A percentile compares a stretch with the other conserved stretches of the same genome.
Conservation (phyloP, 2,113 vertebrate genomes). For the Copsychus sechellarum region DNA sequence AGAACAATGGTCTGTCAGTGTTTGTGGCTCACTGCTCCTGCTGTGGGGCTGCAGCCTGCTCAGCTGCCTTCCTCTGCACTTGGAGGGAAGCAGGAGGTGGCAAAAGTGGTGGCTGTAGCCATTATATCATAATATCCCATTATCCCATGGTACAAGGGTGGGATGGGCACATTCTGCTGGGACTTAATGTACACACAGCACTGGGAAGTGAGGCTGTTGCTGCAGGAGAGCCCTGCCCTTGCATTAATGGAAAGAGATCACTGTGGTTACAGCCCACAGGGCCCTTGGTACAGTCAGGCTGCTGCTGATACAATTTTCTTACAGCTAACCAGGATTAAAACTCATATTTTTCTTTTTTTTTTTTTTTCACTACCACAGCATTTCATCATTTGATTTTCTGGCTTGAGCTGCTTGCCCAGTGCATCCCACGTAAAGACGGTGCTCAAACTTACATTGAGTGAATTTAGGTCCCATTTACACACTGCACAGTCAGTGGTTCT, state of each 20-base stretch:
- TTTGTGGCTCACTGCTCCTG: neutral
- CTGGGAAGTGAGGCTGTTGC: neutral
- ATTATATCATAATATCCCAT: neutral
- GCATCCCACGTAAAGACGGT: neutral
- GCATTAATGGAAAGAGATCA: neutral
- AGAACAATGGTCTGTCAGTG: neutral
- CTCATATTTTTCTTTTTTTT: fast-evolving
- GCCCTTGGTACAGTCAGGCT: neutral
- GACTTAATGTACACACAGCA: neutral
- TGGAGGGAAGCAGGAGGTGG: neutral
- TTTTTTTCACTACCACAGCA: neutral
- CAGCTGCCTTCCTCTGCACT: neutral
- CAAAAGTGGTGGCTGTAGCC: neutral
- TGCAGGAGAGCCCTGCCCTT: neutral
- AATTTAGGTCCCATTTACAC: neutral
- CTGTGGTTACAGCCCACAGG: neutral
- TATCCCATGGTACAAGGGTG: neutral
- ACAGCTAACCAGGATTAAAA: neutral
- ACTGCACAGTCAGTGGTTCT: neutral
- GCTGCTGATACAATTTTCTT: neutral
- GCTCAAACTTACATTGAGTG: neutral
- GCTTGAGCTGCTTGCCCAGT: neutral
- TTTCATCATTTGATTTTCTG: neutral
- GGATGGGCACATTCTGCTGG: neutral
- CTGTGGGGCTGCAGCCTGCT: neutral